Percentiles rank a stretch among this genome's conserved stretches.
phyloP scores from a whole-genome alignment of 2,797 vertebrate species.

The Hoplostethus mediterraneus region DNA sequence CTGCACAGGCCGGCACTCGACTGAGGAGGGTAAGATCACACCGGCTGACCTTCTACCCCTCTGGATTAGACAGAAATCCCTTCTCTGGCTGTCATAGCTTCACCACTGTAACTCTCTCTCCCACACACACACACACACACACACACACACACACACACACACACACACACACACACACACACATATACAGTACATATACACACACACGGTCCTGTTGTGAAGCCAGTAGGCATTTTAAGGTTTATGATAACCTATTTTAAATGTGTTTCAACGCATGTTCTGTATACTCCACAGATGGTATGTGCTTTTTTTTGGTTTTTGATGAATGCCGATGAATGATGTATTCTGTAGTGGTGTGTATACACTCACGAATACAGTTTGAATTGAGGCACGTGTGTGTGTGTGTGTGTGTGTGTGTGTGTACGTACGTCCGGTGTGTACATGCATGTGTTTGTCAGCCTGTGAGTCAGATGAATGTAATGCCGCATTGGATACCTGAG shows the following conservation, averaged over 20 bases:
- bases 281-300: neutral
- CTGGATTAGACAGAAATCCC: slow-evolving; percentile 60
- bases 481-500: slow-evolving; percentile 70
- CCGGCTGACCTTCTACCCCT: slow-evolving; percentile 62
- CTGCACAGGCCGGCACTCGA: slow-evolving; percentile 24
- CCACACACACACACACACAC: slow-evolving; percentile 1
- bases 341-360: slow-evolving; percentile 4
- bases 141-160: slow-evolving; percentile 7
- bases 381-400: neutral
- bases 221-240: slow-evolving; percentile 12
- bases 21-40: slow-evolving; percentile 55
- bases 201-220: neutral
- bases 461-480: slow-evolving; percentile 70
- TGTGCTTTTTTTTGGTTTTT: neutral
- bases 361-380: slow-evolving; percentile 16
- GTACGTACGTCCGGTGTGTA: slow-evolving; percentile 7
- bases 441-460: slow-evolving; percentile 52
- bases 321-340: neutral
- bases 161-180: slow-evolving; percentile 3
- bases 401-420: slow-evolving; percentile 26
- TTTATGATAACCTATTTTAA: slow-evolving; percentile 28
- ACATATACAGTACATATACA: slow-evolving; percentile 6
- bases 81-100: slow-evolving; percentile 41
- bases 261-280: neutral
- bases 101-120: slow-evolving; percentile 8